Evolutionary conservation across 2,888 invertebrate species (phyloP).

Genomic region (Pyrgus malvae): DNA sequence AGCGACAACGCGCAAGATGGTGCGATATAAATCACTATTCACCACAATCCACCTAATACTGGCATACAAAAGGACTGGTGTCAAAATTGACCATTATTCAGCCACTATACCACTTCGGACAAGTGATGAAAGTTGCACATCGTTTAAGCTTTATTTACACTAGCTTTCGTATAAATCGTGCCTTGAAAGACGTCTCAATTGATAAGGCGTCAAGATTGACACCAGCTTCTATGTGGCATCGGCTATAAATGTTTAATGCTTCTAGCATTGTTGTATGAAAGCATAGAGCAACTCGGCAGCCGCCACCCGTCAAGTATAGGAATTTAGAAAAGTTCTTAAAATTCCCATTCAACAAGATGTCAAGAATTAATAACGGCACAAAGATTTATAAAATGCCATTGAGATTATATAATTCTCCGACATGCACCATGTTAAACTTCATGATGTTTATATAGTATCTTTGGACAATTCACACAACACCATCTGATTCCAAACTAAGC

Average conservation of each 20-base stretch:
- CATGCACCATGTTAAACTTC: no score
- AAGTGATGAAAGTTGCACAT: slow-evolving; percentile 11
- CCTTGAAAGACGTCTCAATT: slow-evolving; percentile 23
- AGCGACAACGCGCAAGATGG: no score
- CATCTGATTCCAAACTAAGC: no score
- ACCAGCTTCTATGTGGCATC: slow-evolving; percentile 8
- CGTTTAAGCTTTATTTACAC: slow-evolving; percentile 14
- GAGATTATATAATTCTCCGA: no score
- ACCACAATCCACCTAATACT: not conserved
- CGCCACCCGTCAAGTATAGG: no score
- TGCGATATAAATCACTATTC: no score
- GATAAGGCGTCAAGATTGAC: slow-evolving; percentile 24
- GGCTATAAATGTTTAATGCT: slow-evolving; percentile 18
- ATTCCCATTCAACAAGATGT: no score
- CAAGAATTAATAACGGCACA: no score
- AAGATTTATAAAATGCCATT: no score
- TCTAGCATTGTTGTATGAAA: slow-evolving; percentile 10
- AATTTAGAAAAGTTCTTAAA: no score
- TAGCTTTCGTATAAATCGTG: slow-evolving; percentile 10
- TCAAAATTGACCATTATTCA: slow-evolving; percentile 2
- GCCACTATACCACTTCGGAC: not conserved
- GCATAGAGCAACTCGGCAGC: slow-evolving; percentile 7
- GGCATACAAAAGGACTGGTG: slow-evolving; percentile 6
- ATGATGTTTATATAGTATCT: no score
- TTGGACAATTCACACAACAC: no score